These are phyloP conservation scores for Capitella teleta DNA, from an alignment of 1,140 invertebrate genomes.

Conservation along the genomic window DNA sequence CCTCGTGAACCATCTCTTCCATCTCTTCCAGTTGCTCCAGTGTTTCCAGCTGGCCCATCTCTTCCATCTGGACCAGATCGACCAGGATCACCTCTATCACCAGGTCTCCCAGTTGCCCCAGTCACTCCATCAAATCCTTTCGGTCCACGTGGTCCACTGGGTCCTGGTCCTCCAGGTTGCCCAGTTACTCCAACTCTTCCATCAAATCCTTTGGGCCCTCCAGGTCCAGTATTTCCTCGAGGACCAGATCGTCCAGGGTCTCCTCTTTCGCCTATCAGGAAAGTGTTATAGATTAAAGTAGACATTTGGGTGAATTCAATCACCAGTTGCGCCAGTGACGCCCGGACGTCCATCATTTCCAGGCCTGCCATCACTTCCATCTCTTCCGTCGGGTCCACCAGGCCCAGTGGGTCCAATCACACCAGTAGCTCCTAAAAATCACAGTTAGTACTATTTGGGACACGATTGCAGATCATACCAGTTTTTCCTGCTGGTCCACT, in stretches of 20 bases:
- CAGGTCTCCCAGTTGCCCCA: slow-evolving; percentile 5
- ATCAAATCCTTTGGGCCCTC: neutral
- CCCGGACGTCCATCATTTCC: neutral
- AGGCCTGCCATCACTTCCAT: neutral
- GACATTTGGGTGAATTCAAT: neutral
- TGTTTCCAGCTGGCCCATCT: slow-evolving; percentile 5
- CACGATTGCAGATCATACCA: slow-evolving; percentile 7
- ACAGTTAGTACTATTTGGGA: neutral
- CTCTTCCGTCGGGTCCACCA: no score
- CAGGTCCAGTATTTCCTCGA: neutral
- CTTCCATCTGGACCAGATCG: slow-evolving; percentile 8
- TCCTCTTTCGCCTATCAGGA: neutral
- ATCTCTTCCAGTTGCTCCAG: slow-evolving; percentile 4
- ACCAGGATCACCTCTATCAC: neutral
- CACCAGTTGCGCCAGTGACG: neutral
- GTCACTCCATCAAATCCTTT: slow-evolving; percentile 9
- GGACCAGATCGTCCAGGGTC: neutral
- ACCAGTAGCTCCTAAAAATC: neutral
- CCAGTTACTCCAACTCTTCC: neutral
- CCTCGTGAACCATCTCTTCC: neutral
- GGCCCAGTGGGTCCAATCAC: no score
- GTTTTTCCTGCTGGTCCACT: neutral
- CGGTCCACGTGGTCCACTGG: slow-evolving; percentile 8
- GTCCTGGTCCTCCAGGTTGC: neutral
- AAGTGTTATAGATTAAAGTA: neutral